Conservation (phyloP, 2,113 vertebrate genomes). For the Alligator mississippiensis region DNA sequence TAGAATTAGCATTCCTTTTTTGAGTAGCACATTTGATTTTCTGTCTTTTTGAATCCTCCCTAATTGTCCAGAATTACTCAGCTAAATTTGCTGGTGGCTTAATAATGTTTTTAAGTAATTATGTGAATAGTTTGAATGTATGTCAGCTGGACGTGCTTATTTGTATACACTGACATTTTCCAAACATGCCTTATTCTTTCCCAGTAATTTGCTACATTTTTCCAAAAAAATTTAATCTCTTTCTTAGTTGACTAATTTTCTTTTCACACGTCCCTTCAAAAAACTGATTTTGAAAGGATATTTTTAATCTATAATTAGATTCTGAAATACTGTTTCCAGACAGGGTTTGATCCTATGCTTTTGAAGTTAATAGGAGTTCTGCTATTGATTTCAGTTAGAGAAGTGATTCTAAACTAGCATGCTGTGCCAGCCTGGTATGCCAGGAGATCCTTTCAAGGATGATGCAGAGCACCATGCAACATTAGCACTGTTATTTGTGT, state of each 20-base stretch:
- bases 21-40: neutral
- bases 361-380: neutral
- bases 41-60: neutral
- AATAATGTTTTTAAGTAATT: neutral
- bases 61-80: neutral
- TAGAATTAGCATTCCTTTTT: neutral
- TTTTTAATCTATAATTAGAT: neutral
- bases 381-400: neutral
- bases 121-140: neutral
- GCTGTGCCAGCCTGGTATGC: too few species aligned
- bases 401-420: neutral
- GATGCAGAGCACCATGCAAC: too few species aligned
- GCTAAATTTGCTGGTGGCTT: neutral
- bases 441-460: too few species aligned
- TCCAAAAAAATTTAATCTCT: neutral
- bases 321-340: neutral
- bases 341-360: neutral
- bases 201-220: neutral
- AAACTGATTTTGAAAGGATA: neutral
- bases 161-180: neutral
- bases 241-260: neutral
- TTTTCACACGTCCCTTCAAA: neutral
- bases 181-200: neutral
- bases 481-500: too few species aligned
- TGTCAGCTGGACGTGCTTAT: neutral